Base-by-base conservation (phyloP, 2,113 vertebrate genomes). In the Rhodinocichla rosea region DNA sequence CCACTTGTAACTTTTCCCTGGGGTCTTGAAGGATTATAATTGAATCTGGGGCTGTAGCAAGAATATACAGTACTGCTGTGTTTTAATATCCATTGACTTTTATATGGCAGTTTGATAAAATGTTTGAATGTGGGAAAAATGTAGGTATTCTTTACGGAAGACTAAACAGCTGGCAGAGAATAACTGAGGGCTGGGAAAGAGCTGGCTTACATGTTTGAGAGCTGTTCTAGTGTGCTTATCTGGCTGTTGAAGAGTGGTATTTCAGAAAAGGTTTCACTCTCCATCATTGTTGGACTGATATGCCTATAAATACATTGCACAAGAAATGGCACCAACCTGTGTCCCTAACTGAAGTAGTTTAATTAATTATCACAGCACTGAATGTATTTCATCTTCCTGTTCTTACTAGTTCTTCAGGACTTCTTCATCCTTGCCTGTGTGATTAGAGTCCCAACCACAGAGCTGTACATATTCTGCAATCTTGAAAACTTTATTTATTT, bases 51-150 rank as follows among this genome's bases (percentile, higher is more conserved):
- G 60, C 89, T 91, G 63, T 64, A 91, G 75, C 70, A 91, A 69
- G 91, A 94, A 95, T 89, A 93, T 82, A 94, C 79, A 90, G 27
- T 69, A n/a, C 57, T 70, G 33, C 60, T 78, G 68, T 94, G 75
- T 76, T 96, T 97, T 95, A 95, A 94, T 95, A 96, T 93, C 88
- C 35, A 82, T 70, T 83, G 81, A 83, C 69, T 83, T 89, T 85
- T 93, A 93, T 71, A 82, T 70, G 85, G 75, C 71, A 94, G 95
- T 76, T 83, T 83, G 90, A 90, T 90, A 91, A 95, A 94, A 94
- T 67, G 53, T 87, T 91, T 74, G 81, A 93, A 90, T 71, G 89
- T 7, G 3, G 76, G 52, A 71, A 76, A 71, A 68, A 94, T 40
- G 65, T 94, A 83, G 69, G 59, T 82, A 35, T 94, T 95, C 83